Evolutionary conservation across 2,113 vertebrate genomes (phyloP).

Genomic region (Cheilinus undulatus): DNA sequence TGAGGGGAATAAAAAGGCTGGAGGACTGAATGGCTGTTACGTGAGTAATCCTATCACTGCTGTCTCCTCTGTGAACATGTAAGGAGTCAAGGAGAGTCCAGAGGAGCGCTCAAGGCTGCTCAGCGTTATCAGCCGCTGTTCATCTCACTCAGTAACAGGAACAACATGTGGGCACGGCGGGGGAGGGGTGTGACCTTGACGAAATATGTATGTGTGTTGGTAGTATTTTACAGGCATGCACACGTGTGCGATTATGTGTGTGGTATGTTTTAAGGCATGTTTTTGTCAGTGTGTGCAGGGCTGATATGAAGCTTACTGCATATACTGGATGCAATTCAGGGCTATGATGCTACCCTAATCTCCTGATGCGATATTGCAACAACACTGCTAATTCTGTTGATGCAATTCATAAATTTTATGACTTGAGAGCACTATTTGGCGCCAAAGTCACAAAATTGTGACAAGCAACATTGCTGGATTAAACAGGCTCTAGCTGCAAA

Average conservation of each 20-base stretch:
- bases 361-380: neutral
- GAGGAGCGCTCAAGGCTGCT: slow-evolving; percentile 58
- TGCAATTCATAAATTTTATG: too few species aligned
- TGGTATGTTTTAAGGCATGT: neutral
- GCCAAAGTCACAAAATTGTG: too few species aligned
- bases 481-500: too few species aligned
- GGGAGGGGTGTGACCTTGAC: slow-evolving; percentile 56
- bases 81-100: slow-evolving; percentile 71
- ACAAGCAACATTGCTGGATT: too few species aligned
- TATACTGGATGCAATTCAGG: neutral
- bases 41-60: slow-evolving; percentile 57
- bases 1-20: slow-evolving; percentile 18
- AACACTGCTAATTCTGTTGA: neutral
- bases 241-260: slow-evolving; percentile 17
- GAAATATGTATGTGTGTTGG: slow-evolving; percentile 19
- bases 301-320: slow-evolving; percentile 5
- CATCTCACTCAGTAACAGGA: slow-evolving; percentile 51
- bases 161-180: slow-evolving; percentile 27
- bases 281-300: neutral
- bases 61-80: slow-evolving; percentile 48
- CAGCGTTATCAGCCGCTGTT: slow-evolving; percentile 62
- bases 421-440: too few species aligned
- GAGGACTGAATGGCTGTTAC: slow-evolving; percentile 28
- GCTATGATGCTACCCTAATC: neutral
- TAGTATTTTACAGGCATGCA: neutral